Evolutionary conservation across 2,888 invertebrate genomes (phyloP).

Genomic region (Lottia scabra): DNA sequence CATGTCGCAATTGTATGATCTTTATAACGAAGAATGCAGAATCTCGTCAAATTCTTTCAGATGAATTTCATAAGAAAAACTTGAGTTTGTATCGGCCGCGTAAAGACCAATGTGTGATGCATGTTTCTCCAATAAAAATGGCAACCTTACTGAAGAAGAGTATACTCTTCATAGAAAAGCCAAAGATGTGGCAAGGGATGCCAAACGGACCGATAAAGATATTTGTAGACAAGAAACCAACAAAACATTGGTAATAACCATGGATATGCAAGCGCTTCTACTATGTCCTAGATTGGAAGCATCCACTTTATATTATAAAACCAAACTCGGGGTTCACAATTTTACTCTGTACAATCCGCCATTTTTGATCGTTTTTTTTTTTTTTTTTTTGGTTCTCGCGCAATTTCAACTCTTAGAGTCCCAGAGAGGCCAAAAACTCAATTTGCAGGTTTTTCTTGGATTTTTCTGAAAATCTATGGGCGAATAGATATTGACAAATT

Average conservation of each 20-base stretch:
- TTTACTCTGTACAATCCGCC: constrained; percentile 20
- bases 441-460: too few relatives aligned
- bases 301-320: constrained; percentile 17
- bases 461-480: too few relatives aligned
- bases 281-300: constrained; percentile 11
- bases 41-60: background rate
- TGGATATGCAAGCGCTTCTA: constrained; percentile 19
- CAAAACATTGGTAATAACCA: background rate
- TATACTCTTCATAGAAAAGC: background rate
- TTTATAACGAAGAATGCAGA: background rate
- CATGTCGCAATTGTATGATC: background rate
- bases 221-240: background rate
- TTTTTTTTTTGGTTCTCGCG: too few relatives aligned
- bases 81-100: constrained; percentile 8
- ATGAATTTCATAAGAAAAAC: constrained; percentile 10
- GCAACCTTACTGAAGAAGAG: background rate
- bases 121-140: background rate
- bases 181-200: constrained; percentile 2
- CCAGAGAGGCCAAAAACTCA: too few relatives aligned
- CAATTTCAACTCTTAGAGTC: too few relatives aligned
- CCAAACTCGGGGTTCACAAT: constrained; percentile 17
- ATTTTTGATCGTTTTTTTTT: too few relatives aligned
- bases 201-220: constrained; percentile 13
- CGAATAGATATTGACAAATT: too few relatives aligned
- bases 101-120: constrained; percentile 18